Percentiles rank a stretch among this genome's conserved stretches.
Evolutionary conservation across 2,113 vertebrate genomes (phyloP).

Genomic region (Atlantisia rogersi): DNA sequence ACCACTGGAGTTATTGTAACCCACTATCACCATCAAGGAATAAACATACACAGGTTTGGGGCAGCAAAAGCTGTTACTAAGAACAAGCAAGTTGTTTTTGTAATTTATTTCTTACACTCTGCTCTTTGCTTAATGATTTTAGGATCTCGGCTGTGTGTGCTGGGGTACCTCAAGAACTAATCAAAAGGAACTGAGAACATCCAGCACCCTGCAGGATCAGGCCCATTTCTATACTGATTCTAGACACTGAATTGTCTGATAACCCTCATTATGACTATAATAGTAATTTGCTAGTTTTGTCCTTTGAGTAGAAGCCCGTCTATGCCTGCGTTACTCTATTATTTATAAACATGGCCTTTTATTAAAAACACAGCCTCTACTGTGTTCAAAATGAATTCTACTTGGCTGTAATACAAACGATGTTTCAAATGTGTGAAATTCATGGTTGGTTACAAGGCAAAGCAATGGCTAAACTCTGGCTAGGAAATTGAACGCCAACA

Average conservation of each 20-base stretch:
- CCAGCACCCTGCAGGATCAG: neutral
- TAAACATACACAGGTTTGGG: neutral
- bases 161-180: neutral
- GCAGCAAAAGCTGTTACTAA: slow-evolving; percentile 22
- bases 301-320: slow-evolving; percentile 31
- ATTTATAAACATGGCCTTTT: slow-evolving; percentile 58
- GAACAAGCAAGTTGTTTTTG: slow-evolving; percentile 13
- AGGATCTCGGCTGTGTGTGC: neutral
- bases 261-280: slow-evolving; percentile 33
- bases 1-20: neutral
- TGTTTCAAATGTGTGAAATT: neutral
- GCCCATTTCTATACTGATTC: neutral
- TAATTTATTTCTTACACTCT: neutral
- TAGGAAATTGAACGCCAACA: neutral
- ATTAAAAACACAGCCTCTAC: slow-evolving; percentile 36
- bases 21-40: neutral
- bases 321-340: neutral
- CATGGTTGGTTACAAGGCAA: neutral
- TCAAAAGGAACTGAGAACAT: neutral
- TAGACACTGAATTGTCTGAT: neutral
- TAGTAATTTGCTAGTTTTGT: neutral
- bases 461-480: neutral
- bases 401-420: neutral
- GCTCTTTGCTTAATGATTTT: slow-evolving; percentile 47
- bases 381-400: slow-evolving; percentile 9